Evolutionary conservation across 2,888 invertebrate genomes (phyloP).

Genomic region (Mellilla xanthometata): DNA sequence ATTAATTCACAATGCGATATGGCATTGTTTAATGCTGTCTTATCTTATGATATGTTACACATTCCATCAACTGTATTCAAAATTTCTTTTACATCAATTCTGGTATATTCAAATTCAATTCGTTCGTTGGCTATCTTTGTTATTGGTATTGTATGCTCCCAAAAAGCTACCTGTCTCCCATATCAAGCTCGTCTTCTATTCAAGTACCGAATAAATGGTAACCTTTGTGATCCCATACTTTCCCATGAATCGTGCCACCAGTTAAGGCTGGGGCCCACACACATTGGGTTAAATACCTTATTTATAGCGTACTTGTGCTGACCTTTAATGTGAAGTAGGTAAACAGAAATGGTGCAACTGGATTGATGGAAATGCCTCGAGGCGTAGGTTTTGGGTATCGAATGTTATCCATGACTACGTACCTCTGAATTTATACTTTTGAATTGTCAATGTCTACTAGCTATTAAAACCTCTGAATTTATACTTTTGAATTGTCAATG

Average conservation of each 20-base stretch:
- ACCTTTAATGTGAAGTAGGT: conserved; percentile 54
- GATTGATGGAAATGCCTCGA: conserved; percentile 19
- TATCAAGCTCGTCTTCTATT: conserved; percentile 20
- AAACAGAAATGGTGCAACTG: conserved; percentile 27
- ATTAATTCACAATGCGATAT: conserved; percentile 17
- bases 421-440: too few relatives aligned
- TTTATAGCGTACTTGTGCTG: conserved; percentile 69
- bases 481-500: too few relatives aligned
- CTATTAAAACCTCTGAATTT: too few relatives aligned
- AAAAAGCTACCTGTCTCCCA: conserved; percentile 21
- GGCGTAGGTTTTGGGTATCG: too few relatives aligned
- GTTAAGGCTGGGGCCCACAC: conserved; percentile 69
- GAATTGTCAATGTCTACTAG: too few relatives aligned
- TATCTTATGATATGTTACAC: conserved; percentile 12
- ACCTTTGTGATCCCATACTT: conserved; percentile 56
- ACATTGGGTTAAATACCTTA: conserved; percentile 75
- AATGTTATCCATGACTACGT: too few relatives aligned
- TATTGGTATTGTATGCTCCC: conserved; percentile 9
- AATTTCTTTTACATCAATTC: conserved; percentile 9
- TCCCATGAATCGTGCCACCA: conserved; percentile 61
- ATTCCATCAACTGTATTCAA: conserved; percentile 3
- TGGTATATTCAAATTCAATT: conserved; percentile 6
- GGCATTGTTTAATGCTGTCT: conserved; percentile 8
- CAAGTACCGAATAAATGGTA: conserved; percentile 46
- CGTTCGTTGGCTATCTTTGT: conserved; percentile 8